Conservation (phyloP, 2,797 vertebrate genomes). For the Lophius americanus region DNA sequence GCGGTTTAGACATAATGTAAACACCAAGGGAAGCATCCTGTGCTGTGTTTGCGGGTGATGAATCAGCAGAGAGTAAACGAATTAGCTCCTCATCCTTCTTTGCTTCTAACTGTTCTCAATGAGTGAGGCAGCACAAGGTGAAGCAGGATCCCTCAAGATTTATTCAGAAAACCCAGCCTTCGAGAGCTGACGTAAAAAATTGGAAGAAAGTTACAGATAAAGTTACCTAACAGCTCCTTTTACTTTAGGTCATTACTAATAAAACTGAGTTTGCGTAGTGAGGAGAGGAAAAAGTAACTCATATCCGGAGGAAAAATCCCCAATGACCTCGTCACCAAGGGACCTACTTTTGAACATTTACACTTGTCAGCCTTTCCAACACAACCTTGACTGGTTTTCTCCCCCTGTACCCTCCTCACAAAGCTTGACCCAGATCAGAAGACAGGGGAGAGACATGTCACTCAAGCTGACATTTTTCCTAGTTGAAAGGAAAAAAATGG, state of each 20-base stretch:
- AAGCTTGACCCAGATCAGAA: conserved; percentile 20
- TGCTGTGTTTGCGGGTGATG: conserved; percentile 16
- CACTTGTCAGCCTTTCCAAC: conserved; percentile 31
- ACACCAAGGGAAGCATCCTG: conserved; percentile 34
- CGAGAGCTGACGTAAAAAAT: conserved; percentile 1
- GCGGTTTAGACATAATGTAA: conserved; percentile 43
- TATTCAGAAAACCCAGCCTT: conserved; percentile 22
- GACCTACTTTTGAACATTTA: conserved; percentile 19
- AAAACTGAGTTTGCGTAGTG: conserved; percentile 13
- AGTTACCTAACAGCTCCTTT: conserved; percentile 3
- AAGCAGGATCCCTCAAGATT: conserved; percentile 34
- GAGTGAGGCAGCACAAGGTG: conserved; percentile 20
- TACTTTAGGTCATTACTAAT: conserved; percentile 21
- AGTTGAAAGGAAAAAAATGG: too few relatives aligned
- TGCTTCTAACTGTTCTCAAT: conserved; percentile 19
- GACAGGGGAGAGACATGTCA: neutral
- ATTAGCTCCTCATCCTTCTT: conserved; percentile 35
- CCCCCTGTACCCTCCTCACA: neutral
- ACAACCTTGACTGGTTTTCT: conserved; percentile 9
- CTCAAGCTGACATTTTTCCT: neutral
- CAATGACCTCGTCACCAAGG: conserved; percentile 24
- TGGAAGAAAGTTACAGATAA: conserved; percentile 5
- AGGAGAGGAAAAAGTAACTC: conserved; percentile 24
- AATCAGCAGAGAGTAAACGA: conserved; percentile 50
- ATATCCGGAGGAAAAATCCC: conserved; percentile 34